Conservation (phyloP, 2,797 vertebrate genomes). For the Cyprinodon diabolis region DNA sequence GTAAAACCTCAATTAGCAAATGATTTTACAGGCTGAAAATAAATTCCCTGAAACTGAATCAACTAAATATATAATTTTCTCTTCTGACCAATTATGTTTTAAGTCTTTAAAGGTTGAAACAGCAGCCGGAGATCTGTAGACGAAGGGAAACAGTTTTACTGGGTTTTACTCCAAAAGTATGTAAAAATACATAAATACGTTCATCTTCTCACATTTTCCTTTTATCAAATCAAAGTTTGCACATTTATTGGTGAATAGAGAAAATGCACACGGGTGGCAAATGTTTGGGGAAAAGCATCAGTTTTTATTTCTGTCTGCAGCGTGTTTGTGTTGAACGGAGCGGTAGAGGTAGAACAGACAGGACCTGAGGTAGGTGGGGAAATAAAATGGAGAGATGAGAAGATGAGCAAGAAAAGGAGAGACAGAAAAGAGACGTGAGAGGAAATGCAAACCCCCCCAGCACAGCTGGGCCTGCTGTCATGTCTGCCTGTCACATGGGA, state of each 20-base stretch:
- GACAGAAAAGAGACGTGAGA: conserved; percentile 33
- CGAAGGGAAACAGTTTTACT: not conserved
- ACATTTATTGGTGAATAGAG: not conserved
- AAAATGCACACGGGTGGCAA: not conserved
- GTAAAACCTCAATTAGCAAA: not conserved
- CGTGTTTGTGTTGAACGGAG: conserved; percentile 1
- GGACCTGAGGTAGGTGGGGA: conserved; percentile 20
- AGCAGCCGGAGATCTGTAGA: not conserved
- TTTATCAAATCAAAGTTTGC: not conserved
- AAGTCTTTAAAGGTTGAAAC: not conserved
- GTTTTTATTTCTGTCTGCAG: not conserved
- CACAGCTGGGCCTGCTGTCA: conserved; percentile 53
- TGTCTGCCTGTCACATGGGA: conserved; percentile 59
- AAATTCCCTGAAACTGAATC: not conserved
- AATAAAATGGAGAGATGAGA: conserved; percentile 3
- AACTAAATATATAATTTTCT: not conserved
- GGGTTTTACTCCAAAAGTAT: not conserved
- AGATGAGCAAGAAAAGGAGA: not conserved
- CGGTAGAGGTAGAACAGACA: conserved; percentile 9
- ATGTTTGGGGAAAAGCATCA: not conserved
- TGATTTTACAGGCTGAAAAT: not conserved
- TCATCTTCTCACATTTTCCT: not conserved
- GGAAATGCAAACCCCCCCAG: conserved; percentile 36
- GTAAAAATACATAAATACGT: not conserved
- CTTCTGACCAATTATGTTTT: not conserved